A percentile compares a stretch with the other conserved stretches of the same genome.
phyloP scores from a whole-genome alignment of 2,113 vertebrate genomes.

The Tragelaphus scriptus region DNA sequence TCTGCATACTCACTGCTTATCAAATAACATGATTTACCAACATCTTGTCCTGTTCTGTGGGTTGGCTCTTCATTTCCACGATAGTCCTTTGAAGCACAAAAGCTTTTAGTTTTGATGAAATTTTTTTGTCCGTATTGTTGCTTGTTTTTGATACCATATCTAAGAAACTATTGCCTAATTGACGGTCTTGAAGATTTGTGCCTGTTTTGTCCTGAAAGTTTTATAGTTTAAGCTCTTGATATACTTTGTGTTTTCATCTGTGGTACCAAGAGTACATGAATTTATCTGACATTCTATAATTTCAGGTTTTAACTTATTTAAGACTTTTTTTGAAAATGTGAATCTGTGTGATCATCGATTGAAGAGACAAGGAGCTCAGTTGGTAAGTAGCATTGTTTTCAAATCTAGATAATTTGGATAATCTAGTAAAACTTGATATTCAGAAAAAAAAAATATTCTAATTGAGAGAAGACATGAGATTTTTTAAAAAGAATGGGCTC shows the following conservation, averaged over 20 bases:
- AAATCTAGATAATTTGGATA: background rate
- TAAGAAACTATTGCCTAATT: background rate
- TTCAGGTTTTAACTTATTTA: conserved; percentile 98
- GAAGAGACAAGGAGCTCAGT: conserved; percentile 95
- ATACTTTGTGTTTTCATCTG: background rate
- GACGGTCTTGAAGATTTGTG: background rate
- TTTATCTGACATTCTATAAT: conserved; percentile 44
- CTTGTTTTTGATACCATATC: background rate
- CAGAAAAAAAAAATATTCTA: background rate
- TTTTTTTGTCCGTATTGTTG: background rate
- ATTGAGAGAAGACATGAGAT: background rate
- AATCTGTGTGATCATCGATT: conserved; percentile 98
- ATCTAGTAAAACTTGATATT: background rate
- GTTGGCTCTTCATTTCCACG: background rate
- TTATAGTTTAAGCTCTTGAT: background rate
- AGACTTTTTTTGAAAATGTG: conserved; percentile 99
- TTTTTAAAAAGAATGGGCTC: background rate
- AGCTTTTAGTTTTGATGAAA: background rate
- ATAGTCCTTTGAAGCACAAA: conserved; percentile 8
- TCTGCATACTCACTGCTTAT: background rate
- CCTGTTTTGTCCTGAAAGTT: background rate
- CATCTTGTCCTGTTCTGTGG: background rate
- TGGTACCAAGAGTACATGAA: background rate
- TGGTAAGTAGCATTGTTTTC: conserved; percentile 84
- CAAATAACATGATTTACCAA: background rate